Conservation (phyloP, 30 jellyfish, hydroid and myxozoan species). For the Phacellophora camtschatica region DNA sequence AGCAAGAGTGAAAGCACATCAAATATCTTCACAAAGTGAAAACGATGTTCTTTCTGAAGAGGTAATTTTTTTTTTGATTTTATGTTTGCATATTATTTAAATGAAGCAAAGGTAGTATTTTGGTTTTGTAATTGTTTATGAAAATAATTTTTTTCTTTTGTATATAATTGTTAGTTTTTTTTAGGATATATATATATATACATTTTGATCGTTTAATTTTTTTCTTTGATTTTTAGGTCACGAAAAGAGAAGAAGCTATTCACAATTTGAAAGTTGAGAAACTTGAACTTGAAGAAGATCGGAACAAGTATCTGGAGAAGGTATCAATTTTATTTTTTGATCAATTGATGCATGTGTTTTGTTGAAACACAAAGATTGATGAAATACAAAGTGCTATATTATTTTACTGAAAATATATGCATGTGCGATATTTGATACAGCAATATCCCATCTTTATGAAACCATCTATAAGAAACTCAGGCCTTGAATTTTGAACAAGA, state of each 20-base stretch:
- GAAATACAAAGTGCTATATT: no score
- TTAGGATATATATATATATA: no score
- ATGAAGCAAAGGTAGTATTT: no score
- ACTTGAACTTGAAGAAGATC: constrained; percentile 72
- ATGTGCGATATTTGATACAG: no score
- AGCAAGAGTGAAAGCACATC: constrained; percentile 81
- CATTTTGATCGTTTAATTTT: no score
- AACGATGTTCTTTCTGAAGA: constrained; percentile 80
- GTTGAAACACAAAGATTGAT: background rate
- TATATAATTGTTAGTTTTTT: background rate
- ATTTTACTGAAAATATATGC: no score
- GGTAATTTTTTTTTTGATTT: constrained; percentile 41
- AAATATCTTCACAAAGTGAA: constrained; percentile 90
- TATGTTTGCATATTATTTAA: background rate
- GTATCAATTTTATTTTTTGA: background rate
- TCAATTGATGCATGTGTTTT: background rate
- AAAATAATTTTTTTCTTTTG: no score
- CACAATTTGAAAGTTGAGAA: constrained; percentile 65
- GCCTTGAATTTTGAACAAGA: no score
- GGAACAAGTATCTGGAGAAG: constrained; percentile 32
- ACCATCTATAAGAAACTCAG: no score
- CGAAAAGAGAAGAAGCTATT: constrained; percentile 78
- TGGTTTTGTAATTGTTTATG: no score
- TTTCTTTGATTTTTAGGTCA: constrained; percentile 77
- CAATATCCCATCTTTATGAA: no score